These are phyloP conservation scores for Orientallactaga bullata DNA, from an alignment of 2,113 vertebrate genomes.

Conservation along the genomic window DNA sequence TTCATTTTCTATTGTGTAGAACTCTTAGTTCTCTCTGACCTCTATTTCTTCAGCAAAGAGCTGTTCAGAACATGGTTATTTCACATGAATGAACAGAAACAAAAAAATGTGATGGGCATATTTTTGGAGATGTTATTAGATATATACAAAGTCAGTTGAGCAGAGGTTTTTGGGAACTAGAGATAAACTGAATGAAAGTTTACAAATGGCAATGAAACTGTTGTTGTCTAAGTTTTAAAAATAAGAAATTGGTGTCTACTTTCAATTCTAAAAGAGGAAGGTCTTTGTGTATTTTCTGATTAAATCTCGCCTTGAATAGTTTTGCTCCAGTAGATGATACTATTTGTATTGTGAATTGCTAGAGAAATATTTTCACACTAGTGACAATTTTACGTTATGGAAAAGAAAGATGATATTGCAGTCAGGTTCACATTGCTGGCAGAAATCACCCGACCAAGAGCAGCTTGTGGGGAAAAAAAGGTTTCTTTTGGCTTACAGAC, in stretches of 20 bases:
- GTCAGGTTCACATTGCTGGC: too few species aligned
- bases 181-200: slow-evolving; percentile 2
- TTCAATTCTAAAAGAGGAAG: neutral
- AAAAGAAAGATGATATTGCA: neutral
- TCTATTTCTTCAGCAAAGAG: slow-evolving; percentile 32
- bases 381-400: neutral
- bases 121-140: slow-evolving; percentile 40
- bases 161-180: neutral
- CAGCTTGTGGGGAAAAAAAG: too few species aligned
- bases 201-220: slow-evolving; percentile 20
- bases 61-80: slow-evolving; percentile 39
- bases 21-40: slow-evolving; percentile 44
- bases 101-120: neutral
- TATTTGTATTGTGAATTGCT: neutral
- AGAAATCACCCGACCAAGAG: too few species aligned
- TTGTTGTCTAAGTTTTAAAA: slow-evolving; percentile 19
- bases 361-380: slow-evolving; percentile 38
- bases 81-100: slow-evolving; percentile 30
- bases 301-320: neutral
- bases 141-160: slow-evolving; percentile 15
- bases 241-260: slow-evolving; percentile 10
- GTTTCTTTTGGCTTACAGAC: too few species aligned
- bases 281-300: neutral
- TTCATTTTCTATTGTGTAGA: slow-evolving; percentile 30
- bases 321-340: slow-evolving; percentile 5